phyloP scores from a whole-genome alignment of 2,797 vertebrate species.

The Anguilla megastoma region DNA sequence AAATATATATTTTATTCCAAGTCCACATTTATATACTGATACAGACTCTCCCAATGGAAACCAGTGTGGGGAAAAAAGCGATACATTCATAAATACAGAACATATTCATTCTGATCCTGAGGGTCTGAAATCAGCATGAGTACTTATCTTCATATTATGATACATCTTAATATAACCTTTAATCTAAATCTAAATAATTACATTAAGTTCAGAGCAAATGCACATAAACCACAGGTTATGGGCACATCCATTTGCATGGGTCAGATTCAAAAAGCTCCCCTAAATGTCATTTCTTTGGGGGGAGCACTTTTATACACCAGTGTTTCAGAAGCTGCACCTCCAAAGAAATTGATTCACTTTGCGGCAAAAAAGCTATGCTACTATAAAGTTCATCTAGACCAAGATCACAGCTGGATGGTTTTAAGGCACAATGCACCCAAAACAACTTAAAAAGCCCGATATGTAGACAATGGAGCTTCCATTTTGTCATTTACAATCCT shows the following conservation, averaged over 20 bases:
- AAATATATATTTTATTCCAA: background rate
- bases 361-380: conserved; percentile 8
- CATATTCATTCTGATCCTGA: conserved; percentile 17
- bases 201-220: conserved; percentile 1
- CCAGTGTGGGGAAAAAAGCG: background rate
- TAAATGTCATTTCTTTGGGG: background rate
- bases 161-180: background rate
- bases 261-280: background rate
- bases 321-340: background rate
- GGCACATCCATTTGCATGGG: background rate
- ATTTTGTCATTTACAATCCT: background rate
- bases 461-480: conserved; percentile 8
- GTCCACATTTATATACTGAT: background rate
- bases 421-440: conserved; percentile 40
- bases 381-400: conserved; percentile 2
- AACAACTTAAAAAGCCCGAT: background rate
- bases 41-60: background rate
- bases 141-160: background rate
- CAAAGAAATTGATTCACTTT: background rate
- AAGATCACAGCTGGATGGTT: conserved; percentile 16
- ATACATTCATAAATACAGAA: background rate
- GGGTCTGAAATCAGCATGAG: background rate
- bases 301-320: background rate
- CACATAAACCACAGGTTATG: background rate
- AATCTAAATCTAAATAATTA: background rate